Conservation (phyloP, 1,140 invertebrate species). For the Cydia strobilella region DNA sequence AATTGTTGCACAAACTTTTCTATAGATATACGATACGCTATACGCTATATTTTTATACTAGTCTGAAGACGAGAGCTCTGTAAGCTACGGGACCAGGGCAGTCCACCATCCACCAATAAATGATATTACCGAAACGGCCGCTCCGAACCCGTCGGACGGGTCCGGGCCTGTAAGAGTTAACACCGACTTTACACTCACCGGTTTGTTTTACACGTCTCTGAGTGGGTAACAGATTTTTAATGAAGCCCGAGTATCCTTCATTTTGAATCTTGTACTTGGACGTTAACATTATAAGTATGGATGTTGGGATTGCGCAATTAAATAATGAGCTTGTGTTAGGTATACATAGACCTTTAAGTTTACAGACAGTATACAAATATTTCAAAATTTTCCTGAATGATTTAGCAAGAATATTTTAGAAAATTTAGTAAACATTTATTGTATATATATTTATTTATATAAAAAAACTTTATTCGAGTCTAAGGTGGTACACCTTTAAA, state of each 20-base stretch:
- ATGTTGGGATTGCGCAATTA: not conserved
- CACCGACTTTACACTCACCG: conserved; percentile 40
- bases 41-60: too few species aligned
- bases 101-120: conserved; percentile 11
- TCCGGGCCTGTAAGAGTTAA: conserved; percentile 45
- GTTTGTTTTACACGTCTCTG: conserved; percentile 62
- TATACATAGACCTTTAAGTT: too few species aligned
- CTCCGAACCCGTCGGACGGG: conserved; percentile 58
- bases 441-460: too few species aligned
- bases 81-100: not conserved
- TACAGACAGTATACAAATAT: too few species aligned
- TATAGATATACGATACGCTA: too few species aligned
- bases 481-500: too few species aligned
- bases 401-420: too few species aligned
- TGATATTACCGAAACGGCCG: conserved; percentile 20
- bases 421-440: too few species aligned
- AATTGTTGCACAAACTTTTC: too few species aligned
- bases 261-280: not conserved
- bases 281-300: not conserved
- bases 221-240: conserved; percentile 4
- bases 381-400: too few species aligned
- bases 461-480: too few species aligned
- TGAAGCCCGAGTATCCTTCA: not conserved
- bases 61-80: not conserved
- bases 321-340: too few species aligned